Evolutionary conservation across 2,888 invertebrate species (phyloP), one percentile per base, ranked within the genome.

Genomic region (Atethmia centrago): DNA sequence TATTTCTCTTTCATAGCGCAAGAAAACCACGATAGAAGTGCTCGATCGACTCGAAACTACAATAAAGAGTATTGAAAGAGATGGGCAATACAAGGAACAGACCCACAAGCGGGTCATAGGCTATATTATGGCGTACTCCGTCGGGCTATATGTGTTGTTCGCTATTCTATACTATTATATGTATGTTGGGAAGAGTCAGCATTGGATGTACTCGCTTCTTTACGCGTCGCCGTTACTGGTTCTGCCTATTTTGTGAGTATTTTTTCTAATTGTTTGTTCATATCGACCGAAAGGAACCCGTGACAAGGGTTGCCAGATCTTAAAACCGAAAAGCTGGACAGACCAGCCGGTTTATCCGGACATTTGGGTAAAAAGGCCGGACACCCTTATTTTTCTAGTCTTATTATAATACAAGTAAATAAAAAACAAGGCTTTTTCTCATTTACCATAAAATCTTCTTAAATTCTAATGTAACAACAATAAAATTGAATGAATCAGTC

Each of bases 231-330:
- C 99, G 28, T 94, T 99, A 70, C 93, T 99, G 42, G 95, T 98
- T 70, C 97, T 99, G 89, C 99, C 99, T 70, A 90, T 99, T 74
- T 91, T 99, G 99, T 99, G 95, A 98, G 98, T 97, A 71, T 53
- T 58, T 36, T 10, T 40, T 36, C 36, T 3, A 36, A 36, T 36
- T 36, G 3, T 36, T 36, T 36, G 7, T 36, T 36, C 36, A 36
- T 36, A n/a, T n/a, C n/a, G n/a, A n/a, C n/a, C n/a, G n/a, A n/a
- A n/a, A n/a, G n/a, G n/a, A n/a, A n/a, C n/a, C n/a, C n/a, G n/a
- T n/a, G n/a, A n/a, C n/a, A n/a, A n/a, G n/a, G n/a, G n/a, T n/a
- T n/a, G n/a, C n/a, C n/a, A n/a, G n/a, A n/a, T n/a, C n/a, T n/a
- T n/a, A n/a, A n/a, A n/a, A n/a, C n/a, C n/a, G n/a, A n/a, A n/a